Evolutionary conservation across 2,113 vertebrate genomes (phyloP).

Genomic region (Tichodroma muraria): DNA sequence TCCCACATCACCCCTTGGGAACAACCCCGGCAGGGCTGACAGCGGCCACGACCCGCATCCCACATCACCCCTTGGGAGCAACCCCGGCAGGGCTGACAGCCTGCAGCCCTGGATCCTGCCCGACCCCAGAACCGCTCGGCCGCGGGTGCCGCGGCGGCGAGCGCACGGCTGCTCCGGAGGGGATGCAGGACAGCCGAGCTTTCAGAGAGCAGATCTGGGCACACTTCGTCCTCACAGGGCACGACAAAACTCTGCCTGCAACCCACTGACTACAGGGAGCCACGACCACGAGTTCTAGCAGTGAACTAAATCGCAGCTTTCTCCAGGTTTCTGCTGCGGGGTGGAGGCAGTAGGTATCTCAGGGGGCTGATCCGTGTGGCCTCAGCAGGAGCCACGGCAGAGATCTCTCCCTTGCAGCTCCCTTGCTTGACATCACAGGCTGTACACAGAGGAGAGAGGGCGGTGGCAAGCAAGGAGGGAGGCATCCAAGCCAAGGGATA

Average conservation of each 20-base stretch:
- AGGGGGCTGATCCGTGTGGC: not conserved
- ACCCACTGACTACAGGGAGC: not conserved
- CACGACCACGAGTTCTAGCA: fast-evolving
- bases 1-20: not conserved
- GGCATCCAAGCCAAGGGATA: not conserved
- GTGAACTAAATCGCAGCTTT: not conserved
- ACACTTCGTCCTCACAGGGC: not conserved
- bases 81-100: not conserved
- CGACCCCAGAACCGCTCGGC: fast-evolving
- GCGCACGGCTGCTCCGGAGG: fast-evolving
- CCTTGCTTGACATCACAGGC: not conserved
- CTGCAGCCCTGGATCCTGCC: not conserved
- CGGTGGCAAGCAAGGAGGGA: not conserved
- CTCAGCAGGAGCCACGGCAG: not conserved
- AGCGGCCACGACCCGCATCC: not conserved
- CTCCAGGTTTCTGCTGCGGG: not conserved
- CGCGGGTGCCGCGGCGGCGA: fast-evolving
- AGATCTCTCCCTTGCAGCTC: not conserved
- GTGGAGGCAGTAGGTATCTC: not conserved
- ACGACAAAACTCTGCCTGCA: not conserved
- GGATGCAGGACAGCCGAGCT: fast-evolving
- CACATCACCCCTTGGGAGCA: not conserved
- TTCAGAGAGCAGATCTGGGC: fast-evolving
- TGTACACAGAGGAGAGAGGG: not conserved
- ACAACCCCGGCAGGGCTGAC: not conserved